phyloP scores from a whole-genome alignment of 2,888 invertebrate species.

The Neria commutata region DNA sequence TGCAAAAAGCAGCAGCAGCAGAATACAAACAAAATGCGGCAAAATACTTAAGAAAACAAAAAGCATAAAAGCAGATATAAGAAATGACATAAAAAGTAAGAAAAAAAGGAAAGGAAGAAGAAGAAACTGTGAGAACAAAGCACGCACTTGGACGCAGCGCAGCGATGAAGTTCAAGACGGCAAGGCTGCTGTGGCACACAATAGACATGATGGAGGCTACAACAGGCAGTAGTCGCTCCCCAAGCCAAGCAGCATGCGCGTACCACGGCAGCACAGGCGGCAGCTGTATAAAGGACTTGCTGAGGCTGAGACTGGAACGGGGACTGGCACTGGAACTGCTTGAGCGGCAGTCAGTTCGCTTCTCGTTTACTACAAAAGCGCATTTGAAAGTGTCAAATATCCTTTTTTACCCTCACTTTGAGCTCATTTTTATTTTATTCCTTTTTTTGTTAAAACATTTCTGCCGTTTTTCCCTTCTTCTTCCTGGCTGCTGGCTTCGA shows the following conservation, averaged over 20 bases:
- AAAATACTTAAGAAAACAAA: conserved; percentile 1
- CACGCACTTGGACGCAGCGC: no score
- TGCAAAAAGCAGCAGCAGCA: not conserved
- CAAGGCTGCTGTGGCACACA: not conserved
- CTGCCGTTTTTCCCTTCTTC: not conserved
- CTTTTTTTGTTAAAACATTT: no score
- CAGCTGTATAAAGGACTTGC: not conserved
- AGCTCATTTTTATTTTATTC: conserved; percentile 23
- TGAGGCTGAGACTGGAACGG: not conserved
- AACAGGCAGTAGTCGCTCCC: no score
- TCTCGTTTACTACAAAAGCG: conserved; percentile 26
- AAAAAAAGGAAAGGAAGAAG: conserved; percentile 9
- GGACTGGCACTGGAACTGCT: not conserved
- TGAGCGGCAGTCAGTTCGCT: no score
- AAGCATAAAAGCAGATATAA: conserved; percentile 10
- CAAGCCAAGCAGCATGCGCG: no score
- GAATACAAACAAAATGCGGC: not conserved
- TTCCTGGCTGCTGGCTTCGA: not conserved
- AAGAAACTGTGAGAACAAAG: conserved; percentile 5
- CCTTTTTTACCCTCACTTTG: conserved; percentile 37
- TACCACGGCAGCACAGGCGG: no score
- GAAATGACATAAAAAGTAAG: not conserved
- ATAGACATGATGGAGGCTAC: not conserved
- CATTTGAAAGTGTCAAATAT: conserved; percentile 54
- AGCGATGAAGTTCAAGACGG: not conserved